phyloP scores from a whole-genome alignment of 2,113 vertebrate species.

The Ictalurus furcatus region DNA sequence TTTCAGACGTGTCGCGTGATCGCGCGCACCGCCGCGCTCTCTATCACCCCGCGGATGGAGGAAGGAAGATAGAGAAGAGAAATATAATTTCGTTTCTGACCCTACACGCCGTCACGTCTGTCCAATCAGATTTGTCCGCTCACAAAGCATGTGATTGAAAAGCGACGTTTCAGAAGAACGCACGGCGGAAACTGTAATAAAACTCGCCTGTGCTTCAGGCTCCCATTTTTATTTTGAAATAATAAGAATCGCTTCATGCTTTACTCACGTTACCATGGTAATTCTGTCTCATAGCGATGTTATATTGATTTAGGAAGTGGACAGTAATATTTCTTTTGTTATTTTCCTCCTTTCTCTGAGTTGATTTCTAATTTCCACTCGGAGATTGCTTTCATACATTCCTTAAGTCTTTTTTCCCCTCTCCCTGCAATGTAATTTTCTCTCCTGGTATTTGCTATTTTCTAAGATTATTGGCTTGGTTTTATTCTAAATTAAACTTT shows the following conservation, averaged over 20 bases:
- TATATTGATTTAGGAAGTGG: slow-evolving; percentile 99
- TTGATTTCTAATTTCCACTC: slow-evolving; percentile 99
- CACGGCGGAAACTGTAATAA: slow-evolving; percentile 96
- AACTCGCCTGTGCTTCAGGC: slow-evolving; percentile 90
- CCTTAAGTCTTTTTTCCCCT: slow-evolving; percentile 88
- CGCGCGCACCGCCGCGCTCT: slow-evolving; percentile 59
- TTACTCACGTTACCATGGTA: slow-evolving; percentile 99
- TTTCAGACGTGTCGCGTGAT: slow-evolving; percentile 59
- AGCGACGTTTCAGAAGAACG: slow-evolving; percentile 96
- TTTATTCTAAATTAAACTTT: slow-evolving; percentile 97
- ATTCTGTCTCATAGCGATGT: slow-evolving; percentile 95
- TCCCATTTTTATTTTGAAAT: slow-evolving; percentile 98
- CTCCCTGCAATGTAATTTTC: slow-evolving; percentile 90
- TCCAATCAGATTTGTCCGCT: slow-evolving; percentile 90
- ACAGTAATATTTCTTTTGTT: slow-evolving; percentile 99
- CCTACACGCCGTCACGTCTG: slow-evolving; percentile 75
- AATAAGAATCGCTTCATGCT: slow-evolving; percentile 99
- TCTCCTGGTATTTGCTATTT: slow-evolving; percentile 87
- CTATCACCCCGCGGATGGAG: slow-evolving; percentile 48
- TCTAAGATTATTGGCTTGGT: slow-evolving; percentile 97
- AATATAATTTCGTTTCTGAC: slow-evolving; percentile 71
- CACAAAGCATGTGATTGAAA: slow-evolving; percentile 95
- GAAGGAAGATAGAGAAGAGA: slow-evolving; percentile 13
- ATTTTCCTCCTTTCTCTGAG: slow-evolving; percentile 93
- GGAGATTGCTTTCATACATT: slow-evolving; percentile 99